phyloP scores from a whole-genome alignment of 2,113 vertebrate species.

The Thinocorus orbignyianus region DNA sequence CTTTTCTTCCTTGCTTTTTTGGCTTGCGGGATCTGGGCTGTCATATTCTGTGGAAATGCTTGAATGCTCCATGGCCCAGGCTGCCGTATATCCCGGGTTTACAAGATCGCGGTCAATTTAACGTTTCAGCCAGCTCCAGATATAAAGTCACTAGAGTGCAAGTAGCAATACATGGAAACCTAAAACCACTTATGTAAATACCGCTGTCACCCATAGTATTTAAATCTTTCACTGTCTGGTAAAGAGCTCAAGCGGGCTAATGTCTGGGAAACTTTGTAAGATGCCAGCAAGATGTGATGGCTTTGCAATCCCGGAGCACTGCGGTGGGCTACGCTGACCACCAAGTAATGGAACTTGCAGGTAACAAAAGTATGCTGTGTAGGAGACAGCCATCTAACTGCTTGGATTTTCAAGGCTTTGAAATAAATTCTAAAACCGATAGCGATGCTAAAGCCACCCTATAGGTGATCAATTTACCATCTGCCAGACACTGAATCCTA shows the following conservation, averaged over 20 bases:
- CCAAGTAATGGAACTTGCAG: not conserved
- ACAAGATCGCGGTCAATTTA: slow-evolving; percentile 58
- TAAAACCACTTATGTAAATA: slow-evolving; percentile 35
- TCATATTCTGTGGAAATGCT: slow-evolving; percentile 35
- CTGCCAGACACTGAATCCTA: slow-evolving; percentile 60
- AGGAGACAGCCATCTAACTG: not conserved
- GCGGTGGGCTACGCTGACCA: not conserved
- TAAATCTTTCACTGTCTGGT: slow-evolving; percentile 20
- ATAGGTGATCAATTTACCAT: slow-evolving; percentile 67
- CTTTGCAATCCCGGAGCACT: not conserved
- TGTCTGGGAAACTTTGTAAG: slow-evolving; percentile 2
- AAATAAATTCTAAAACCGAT: slow-evolving; percentile 49
- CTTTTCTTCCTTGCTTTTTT: slow-evolving; percentile 4
- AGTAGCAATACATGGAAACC: slow-evolving; percentile 19
- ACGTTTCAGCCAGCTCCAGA: slow-evolving; percentile 47
- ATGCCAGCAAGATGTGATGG: not conserved
- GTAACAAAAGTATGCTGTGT: not conserved
- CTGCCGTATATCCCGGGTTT: not conserved
- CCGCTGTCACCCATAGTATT: not conserved
- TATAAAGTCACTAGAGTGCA: slow-evolving; percentile 47
- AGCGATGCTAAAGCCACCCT: slow-evolving; percentile 51
- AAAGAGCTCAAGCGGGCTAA: slow-evolving; percentile 5
- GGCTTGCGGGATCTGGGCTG: not conserved
- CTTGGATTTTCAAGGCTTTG: slow-evolving; percentile 21
- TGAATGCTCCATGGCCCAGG: slow-evolving; percentile 44